Conservation (phyloP, 2,888 invertebrate genomes). For the Hesperia comma region DNA sequence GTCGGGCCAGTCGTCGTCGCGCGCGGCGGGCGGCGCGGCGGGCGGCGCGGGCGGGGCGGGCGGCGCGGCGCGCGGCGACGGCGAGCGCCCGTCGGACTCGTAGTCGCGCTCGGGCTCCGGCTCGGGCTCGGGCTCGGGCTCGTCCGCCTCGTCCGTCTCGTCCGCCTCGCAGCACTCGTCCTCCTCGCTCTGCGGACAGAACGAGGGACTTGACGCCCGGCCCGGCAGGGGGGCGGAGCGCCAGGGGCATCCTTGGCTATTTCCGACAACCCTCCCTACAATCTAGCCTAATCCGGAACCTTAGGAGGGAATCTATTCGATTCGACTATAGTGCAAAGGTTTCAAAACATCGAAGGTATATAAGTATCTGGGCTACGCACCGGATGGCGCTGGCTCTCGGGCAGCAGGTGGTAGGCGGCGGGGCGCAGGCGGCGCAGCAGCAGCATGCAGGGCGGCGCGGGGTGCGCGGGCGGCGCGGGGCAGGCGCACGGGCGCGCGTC, state of each 20-base stretch:
- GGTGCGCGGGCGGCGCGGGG: conserved; percentile 45
- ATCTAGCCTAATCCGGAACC: no score
- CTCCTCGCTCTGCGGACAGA: conserved; percentile 38
- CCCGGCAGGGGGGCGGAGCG: no score
- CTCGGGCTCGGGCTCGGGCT: conserved; percentile 13
- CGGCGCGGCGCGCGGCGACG: conserved; percentile 18
- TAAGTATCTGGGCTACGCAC: no score
- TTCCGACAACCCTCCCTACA: no score
- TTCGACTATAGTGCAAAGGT: no score
- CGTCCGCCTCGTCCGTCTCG: conserved; percentile 40
- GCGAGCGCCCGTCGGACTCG: conserved; percentile 22
- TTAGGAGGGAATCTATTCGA: no score
- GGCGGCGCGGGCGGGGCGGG: conserved; percentile 45
- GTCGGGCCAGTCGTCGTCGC: conserved; percentile 17
- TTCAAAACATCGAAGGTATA: no score
- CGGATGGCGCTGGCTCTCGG: conserved; percentile 53
- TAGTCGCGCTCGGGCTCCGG: conserved; percentile 30
- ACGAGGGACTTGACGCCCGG: conserved; percentile 33
- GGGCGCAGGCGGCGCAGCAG: conserved; percentile 29
- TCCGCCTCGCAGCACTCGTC: conserved; percentile 42
- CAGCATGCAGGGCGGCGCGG: conserved; percentile 33
- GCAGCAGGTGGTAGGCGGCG: conserved; percentile 51
- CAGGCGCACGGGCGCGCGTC: conserved; percentile 50
- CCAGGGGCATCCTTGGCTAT: no score
- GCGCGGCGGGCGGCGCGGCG: conserved; percentile 10